Base-by-base conservation (phyloP, 2,797 vertebrate species). In the Vireo griseus region DNA sequence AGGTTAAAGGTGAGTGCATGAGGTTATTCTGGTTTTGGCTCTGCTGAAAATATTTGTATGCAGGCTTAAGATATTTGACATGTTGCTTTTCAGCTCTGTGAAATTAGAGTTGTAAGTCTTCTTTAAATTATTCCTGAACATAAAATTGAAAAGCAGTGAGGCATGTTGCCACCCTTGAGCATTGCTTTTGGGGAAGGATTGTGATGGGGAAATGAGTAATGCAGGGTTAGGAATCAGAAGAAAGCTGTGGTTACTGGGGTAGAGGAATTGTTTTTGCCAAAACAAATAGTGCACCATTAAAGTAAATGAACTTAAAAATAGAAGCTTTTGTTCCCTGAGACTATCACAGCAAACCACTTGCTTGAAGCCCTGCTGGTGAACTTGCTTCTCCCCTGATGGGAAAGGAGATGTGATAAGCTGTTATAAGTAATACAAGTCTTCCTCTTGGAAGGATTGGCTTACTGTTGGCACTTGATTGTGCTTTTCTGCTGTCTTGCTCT, bases 1-100 rank as follows among this genome's bases (percentile, higher is more conserved):
- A 90, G 33, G 88, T 98, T 75, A 61, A 93, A 61, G 97, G 98
- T 98, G 90, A 97, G 97, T 95, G 5, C 15, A 5, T 4, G 47
- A 82, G 26, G 16, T 66, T 73, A 61, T 57, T 79, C 29, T 51
- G 12, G 42, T 58, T 82, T 58, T 42, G 35, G 5, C 20, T 90
- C 29, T 74, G 12, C 61, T 86, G 13, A 86, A 59, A 28, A 44
- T 73, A 39, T 62, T 85, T 86, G 10, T 73, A 28, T 75, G 25
- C 11, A 72, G 47, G 5, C 13, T 3, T 69, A 77, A 90, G 21
- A 24, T 77, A 33, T 8, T n/a, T 78, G 39, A 9, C 22, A 14
- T 29, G 7, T 35, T 55, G 26, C 20, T 89, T 82, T 69, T 58
- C 63, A 77, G 14, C 16, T 93, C 12, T 16, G 28, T 85, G 50